These are phyloP conservation scores for Stylophora pistillata DNA, from an alignment of 64 coral and sea anemone genomes.

Conservation along the genomic window DNA sequence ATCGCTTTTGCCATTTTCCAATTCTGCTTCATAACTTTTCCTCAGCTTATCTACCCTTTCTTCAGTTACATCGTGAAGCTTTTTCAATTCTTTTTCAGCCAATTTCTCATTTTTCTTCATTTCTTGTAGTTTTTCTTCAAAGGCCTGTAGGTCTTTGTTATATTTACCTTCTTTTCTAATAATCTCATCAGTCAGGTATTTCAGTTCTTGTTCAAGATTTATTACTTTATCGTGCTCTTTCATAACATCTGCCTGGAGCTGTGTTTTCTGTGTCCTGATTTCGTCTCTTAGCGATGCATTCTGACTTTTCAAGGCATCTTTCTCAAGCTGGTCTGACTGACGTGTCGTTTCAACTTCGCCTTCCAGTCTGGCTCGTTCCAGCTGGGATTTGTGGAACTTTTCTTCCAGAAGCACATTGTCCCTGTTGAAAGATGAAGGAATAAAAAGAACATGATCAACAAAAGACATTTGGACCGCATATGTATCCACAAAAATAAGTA, in stretches of 20 bases:
- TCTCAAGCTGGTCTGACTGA: slow-evolving; percentile 46
- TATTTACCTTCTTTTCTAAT: slow-evolving; percentile 32
- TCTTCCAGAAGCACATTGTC: slow-evolving; percentile 37
- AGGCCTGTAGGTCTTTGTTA: not conserved
- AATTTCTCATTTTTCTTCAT: slow-evolving; percentile 50
- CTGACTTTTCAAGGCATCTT: slow-evolving; percentile 26
- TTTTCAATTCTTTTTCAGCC: slow-evolving; percentile 58
- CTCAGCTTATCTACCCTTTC: slow-evolving; percentile 55
- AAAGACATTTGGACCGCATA: no score
- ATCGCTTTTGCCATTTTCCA: slow-evolving; percentile 26
- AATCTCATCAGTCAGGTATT: slow-evolving; percentile 30
- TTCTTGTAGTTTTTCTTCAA: slow-evolving; percentile 23
- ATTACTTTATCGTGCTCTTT: slow-evolving; percentile 45
- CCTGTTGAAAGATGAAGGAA: slow-evolving; percentile 4
- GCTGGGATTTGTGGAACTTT: slow-evolving; percentile 60
- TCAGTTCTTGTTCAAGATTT: slow-evolving; percentile 51
- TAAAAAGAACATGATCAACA: not conserved
- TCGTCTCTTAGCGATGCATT: slow-evolving; percentile 66
- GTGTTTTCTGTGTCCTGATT: slow-evolving; percentile 14
- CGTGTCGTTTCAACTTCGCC: slow-evolving; percentile 77
- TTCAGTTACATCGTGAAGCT: slow-evolving; percentile 53
- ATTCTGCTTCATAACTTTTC: slow-evolving; percentile 56
- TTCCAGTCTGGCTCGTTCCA: slow-evolving; percentile 81
- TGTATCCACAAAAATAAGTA: no score
- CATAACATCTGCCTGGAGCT: slow-evolving; percentile 64